Base-by-base conservation (phyloP, 2,797 vertebrate genomes). In the Crypturellus tataupa region DNA sequence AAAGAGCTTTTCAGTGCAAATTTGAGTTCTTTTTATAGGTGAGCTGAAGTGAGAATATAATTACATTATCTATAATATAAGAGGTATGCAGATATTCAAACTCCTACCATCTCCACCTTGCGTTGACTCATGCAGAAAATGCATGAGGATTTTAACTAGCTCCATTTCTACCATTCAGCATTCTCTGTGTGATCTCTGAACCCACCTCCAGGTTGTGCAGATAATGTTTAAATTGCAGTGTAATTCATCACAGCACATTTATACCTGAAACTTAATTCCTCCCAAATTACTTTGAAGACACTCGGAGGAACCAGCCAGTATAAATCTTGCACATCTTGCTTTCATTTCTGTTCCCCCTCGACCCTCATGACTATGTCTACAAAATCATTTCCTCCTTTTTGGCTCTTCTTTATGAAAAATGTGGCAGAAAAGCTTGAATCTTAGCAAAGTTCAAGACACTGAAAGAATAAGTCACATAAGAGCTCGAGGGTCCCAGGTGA, bases 1-100 rank as follows among this genome's bases (percentile, higher is more conserved):
- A 83, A 94, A 95, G 95, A 88, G 85, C 6, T 90, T 85, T 95
- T 87, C 68, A 89, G 90, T 94, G 88, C 93, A 97, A 97, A 96
- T 96, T 46, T 92, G 80, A 93, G 69, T 55, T 82, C 89, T 85
- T 96, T 96, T 96, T 85, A 80, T 92, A 91, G 96, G 90, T 75
- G 84, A 96, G 85, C 31, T 87, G 72, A 93, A 97, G 85, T 79
- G 85, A 96, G 84, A 92, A 72, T 85, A 87, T 95, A 97, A 97
- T 97, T 96, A 92, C 76, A 85, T 96, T 96, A 95, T 58, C 85
- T 92, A 78, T 81, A 88, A 97, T 88, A 89, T 67, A 90, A 93
- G 94, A 95, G 55, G 67, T 80, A 39, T 89, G 37, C 71, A 90
- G 85, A 49, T 90, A 93, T 85, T 89, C 73, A 73, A 95, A 80